Base-by-base conservation (phyloP, 2,888 invertebrate species). In the Lycocerus yunnanus region DNA sequence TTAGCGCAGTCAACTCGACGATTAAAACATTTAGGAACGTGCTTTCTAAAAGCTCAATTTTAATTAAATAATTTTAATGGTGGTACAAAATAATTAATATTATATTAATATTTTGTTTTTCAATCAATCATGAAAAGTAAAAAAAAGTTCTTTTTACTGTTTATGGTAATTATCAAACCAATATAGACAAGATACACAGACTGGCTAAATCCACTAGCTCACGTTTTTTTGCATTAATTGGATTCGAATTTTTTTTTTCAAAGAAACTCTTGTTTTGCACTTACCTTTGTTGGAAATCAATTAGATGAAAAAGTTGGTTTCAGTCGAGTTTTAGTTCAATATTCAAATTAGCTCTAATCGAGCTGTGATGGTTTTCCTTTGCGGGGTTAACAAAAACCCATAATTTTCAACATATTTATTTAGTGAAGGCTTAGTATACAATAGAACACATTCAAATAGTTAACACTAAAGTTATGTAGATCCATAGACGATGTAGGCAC, bases 381-480 rank as follows among this genome's bases (percentile, higher is more conserved):
- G 43, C n/a, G 1, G 5, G n/a, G n/a, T n/a, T 5, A n/a, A 6
- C 2, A 43, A 43, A 43, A 43, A 43, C 43, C 6, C n/a, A n/a
- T 77, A 58, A 73, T 69, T 63, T 63, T 72, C 72, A 74, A 69
- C 66, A 73, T 74, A 66, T 76, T 71, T 79, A 76, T 73, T 79
- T 75, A 74, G 58, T 72, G 60, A 58, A 72, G 24, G 63, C 71
- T 77, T 74, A 75, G 77, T 80, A 77, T 80, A 80, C 80, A 80
- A 79, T 79, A 76, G 80, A 80, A 81, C 78, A 81, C 80, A 81
- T 80, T 74, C 67, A 74, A 72, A 68, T 72, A 72, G 72, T 72
- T 72, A 72, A 72, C 72, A 72, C 21, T 68, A 68, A 58, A 74
- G 72, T 63, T 78, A 76, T 73, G 16, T 68, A 68, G 61, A 72